Evolutionary conservation across 2,888 invertebrate genomes (phyloP).

Genomic region (Trissoscelio sp.): DNA sequence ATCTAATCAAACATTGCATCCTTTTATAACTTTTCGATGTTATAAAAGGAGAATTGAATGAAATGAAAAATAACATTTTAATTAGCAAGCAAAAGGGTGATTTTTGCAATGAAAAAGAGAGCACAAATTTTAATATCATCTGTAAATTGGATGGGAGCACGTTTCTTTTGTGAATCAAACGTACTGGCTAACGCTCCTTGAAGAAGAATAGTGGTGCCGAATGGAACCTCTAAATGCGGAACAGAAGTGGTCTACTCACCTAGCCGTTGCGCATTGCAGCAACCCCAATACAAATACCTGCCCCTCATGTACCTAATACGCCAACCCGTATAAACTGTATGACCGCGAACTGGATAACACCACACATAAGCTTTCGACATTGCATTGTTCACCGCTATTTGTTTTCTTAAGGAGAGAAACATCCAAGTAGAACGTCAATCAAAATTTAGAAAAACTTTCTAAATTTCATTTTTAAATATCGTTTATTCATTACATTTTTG

Average conservation of each 20-base stretch:
- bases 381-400: constrained; percentile 39
- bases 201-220: constrained; percentile 45
- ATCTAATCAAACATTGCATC: no score
- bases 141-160: constrained; percentile 10
- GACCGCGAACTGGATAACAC: constrained; percentile 53
- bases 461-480: no score
- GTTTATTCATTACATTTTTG: no score
- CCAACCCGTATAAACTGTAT: constrained; percentile 66
- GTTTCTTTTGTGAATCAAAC: constrained; percentile 33
- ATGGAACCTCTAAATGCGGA: constrained; percentile 55
- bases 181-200: constrained; percentile 29
- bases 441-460: no score
- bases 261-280: constrained; percentile 76
- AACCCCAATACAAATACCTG: constrained; percentile 72
- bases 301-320: constrained; percentile 69
- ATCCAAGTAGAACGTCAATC: neutral
- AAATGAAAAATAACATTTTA: no score
- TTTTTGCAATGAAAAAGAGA: no score
- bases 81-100: no score
- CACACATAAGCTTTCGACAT: constrained; percentile 52
- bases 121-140: constrained; percentile 18
- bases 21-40: no score
- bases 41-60: no score
- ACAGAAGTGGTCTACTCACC: constrained; percentile 63
- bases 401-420: constrained; percentile 22